Evolutionary conservation across 2,888 invertebrate genomes (phyloP).

Genomic region (Amphipoea oculea): DNA sequence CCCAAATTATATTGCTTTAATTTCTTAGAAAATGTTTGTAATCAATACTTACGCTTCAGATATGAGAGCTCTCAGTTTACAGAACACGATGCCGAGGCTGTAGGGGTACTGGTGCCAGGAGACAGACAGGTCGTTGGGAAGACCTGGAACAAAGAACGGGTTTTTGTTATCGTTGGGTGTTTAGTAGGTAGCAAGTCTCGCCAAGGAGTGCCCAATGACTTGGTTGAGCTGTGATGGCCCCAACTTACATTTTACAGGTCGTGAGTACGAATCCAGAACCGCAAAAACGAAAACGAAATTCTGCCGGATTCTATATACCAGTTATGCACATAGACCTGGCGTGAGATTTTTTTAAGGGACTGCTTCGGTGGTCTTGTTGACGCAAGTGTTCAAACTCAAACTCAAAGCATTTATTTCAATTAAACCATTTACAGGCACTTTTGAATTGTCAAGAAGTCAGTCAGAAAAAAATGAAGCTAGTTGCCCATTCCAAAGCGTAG

Average conservation of each 20-base stretch:
- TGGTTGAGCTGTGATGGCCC: not conserved
- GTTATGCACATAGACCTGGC: not conserved
- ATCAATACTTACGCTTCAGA: conserved; percentile 95
- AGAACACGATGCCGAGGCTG: conserved; percentile 94
- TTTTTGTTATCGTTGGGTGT: not conserved
- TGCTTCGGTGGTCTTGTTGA: too few species aligned
- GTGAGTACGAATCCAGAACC: too few species aligned
- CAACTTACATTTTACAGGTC: too few species aligned
- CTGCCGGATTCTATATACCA: not conserved
- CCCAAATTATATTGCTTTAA: not conserved
- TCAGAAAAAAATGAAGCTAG: too few species aligned
- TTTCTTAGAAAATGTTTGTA: not conserved
- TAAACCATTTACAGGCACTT: too few species aligned
- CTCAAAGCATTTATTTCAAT: too few species aligned
- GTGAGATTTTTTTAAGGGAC: not conserved
- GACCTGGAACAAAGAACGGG: conserved; percentile 89
- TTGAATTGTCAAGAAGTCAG: too few species aligned
- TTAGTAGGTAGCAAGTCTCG: not conserved
- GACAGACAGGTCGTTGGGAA: conserved; percentile 95
- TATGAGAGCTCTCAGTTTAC: conserved; percentile 95
- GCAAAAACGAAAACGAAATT: not conserved
- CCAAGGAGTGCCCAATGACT: not conserved
- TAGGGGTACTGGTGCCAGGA: conserved; percentile 98
- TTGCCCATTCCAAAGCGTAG: too few species aligned
- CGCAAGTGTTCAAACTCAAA: too few species aligned